Evolutionary conservation across 2,797 vertebrate species (phyloP), one percentile per base, ranked within the genome.

Genomic region (Pteronotus mesoamericanus): DNA sequence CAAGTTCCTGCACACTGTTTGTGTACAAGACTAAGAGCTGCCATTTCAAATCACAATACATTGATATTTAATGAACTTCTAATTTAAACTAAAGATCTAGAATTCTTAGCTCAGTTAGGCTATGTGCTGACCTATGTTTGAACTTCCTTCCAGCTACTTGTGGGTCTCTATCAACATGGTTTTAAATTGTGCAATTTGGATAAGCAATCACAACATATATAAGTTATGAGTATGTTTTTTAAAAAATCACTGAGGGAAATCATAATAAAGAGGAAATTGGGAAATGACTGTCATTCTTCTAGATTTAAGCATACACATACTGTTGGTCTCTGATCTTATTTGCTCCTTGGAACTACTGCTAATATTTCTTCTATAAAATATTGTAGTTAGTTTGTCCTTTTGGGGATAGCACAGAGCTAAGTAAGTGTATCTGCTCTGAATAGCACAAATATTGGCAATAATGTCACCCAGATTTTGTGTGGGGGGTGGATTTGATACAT

Each of bases 391-490:
- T 98, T 97, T 96, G 96, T 97, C 96, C 98, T 98, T 98, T 98
- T 94, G 97, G 97, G 97, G 96, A 91, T 82, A 90, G 86, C 95
- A 96, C 94, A 97, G 96, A 98, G 98, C 97, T 98, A 98, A 98
- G 98, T 98, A 98, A 98, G 98, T 98, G 98, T 98, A 98, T 95
- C 98, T 98, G 98, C 98, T 97, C 97, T 98, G 98, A 99, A 98
- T 97, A 97, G 96, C 98, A 97, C 93, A 97, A 98, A 98, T 98
- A 98, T 97, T 96, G 94, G 78, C 95, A 94, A 95, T 55, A 89
- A 94, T 88, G 92, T 91, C 97, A 96, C 85, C 55, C 97, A 97
- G 96, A 32, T 34, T 46, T 84, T 53, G 46, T 5, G 46, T 14
- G 72, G 51, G 46, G 19, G 94, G 6, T 97, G 97, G 98, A 98